Evolutionary conservation across 23 tunicate genomes (phyloP).

Genomic region (Halocynthia aurantium): DNA sequence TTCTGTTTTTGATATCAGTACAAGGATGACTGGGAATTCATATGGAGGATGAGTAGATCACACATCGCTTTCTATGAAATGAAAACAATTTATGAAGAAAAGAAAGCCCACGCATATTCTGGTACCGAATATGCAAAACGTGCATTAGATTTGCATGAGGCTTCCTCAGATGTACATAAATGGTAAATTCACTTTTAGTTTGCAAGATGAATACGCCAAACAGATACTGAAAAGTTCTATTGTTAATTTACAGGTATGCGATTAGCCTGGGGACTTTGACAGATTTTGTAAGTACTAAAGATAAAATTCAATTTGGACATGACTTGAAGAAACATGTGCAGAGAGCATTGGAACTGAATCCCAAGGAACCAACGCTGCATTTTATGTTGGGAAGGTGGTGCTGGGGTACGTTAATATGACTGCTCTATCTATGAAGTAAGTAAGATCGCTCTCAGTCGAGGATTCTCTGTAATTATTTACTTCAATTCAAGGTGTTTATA

Average conservation of each 20-base stretch:
- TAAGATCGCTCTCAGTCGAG: too few species aligned
- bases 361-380: slow-evolving; percentile 52
- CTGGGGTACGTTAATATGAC: slow-evolving; percentile 46
- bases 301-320: slow-evolving; percentile 60
- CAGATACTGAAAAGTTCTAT: background rate
- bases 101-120: slow-evolving; percentile 54
- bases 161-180: slow-evolving; percentile 72
- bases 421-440: background rate
- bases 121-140: slow-evolving; percentile 52
- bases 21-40: slow-evolving; percentile 41
- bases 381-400: slow-evolving; percentile 90
- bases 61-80: slow-evolving; percentile 51
- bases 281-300: slow-evolving; percentile 72
- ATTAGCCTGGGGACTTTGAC: slow-evolving; percentile 64
- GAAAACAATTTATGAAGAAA: slow-evolving; percentile 33
- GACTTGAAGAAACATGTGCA: slow-evolving; percentile 59
- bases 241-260: slow-evolving; percentile 45
- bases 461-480: background rate
- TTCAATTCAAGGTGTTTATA: slow-evolving; percentile 51
- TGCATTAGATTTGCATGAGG: slow-evolving; percentile 37
- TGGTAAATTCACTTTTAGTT: slow-evolving; percentile 34
- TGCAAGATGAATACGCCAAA: background rate
- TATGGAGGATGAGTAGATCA: slow-evolving; percentile 77
- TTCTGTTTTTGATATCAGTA: slow-evolving; percentile 25
- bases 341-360: slow-evolving; percentile 57